phyloP scores from a whole-genome alignment of 2,797 vertebrate genomes.

The Gallirallus australis region DNA sequence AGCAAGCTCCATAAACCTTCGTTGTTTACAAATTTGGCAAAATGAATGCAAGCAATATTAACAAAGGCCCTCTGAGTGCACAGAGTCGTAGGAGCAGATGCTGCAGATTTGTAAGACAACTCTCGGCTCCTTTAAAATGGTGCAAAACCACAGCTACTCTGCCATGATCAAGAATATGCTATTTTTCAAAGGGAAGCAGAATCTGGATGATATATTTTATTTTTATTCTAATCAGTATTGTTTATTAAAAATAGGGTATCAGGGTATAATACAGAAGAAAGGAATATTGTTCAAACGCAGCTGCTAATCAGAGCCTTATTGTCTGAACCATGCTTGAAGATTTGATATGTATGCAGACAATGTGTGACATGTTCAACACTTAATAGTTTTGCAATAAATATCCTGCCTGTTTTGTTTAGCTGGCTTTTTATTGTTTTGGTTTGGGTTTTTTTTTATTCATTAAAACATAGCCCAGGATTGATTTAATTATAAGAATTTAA shows the following conservation, averaged over 20 bases:
- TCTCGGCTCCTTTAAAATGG: neutral
- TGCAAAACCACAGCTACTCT: neutral
- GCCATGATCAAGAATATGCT: neutral
- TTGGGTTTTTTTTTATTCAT: neutral
- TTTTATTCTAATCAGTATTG: conserved; percentile 10
- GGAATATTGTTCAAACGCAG: conserved; percentile 31
- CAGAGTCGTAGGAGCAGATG: neutral
- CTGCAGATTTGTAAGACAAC: neutral
- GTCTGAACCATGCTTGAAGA: conserved; percentile 9
- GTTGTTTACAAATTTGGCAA: neutral
- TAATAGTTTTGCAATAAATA: conserved; percentile 32
- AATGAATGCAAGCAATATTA: neutral
- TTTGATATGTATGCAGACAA: conserved; percentile 29
- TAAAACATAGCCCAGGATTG: neutral
- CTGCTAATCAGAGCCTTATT: conserved; percentile 52
- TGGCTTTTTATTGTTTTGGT: too few species aligned
- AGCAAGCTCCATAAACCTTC: neutral
- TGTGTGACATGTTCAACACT: neutral
- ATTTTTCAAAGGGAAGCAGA: neutral
- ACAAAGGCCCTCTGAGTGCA: neutral
- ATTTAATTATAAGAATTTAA: neutral
- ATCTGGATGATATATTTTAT: neutral
- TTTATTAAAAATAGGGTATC: neutral
- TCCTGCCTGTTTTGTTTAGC: neutral
- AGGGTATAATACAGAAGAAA: neutral